Base-by-base conservation (phyloP, 1,140 invertebrate genomes). In the Anoplophora glabripennis region DNA sequence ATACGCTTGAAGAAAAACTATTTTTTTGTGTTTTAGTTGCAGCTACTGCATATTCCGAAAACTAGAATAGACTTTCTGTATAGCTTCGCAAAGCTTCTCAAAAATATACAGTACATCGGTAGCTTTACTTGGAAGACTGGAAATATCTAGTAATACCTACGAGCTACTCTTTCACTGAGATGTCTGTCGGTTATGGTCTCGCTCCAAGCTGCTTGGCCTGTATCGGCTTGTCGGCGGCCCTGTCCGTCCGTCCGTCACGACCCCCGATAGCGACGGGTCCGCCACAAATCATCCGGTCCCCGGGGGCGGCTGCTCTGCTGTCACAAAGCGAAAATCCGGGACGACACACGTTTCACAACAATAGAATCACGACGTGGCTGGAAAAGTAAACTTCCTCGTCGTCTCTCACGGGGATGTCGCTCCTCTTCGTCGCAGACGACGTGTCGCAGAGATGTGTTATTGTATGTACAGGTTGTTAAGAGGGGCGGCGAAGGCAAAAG, bases 341-440 rank as follows among this genome's bases (percentile, higher is more conserved):
- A 53, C 68, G 70, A 73, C 70, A 70, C 70, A 71, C 70, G 68
- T 72, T 70, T 70, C 68, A 67, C 64, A 72, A 73, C 70, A 72
- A 73, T 73, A 72, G 68, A 72, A 73, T 73, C 65, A 66, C 64
- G 67, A 72, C 70, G 70, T 73, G 71, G 68, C 59, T 47, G 64
- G 70, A 73, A 72, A 73, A 66, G 67, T 65, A 73, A 73, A 67
- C 64, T 64, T 60, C 40, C 51, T 42, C 37, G 45, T 48, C 44
- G 33, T 33, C 38, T 15, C 38, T 41, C 38, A n/a, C n/a, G 35
- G 9, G 21, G 21, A 45, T 49, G 47, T 49, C 47, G 9, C 35
- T 49, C 33, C 28, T 21, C n/a, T 36, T n/a, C 38, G 38, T 40
- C 14, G 38, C 7, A 40, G 14, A 40, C 38, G 14, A 15, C 38